phyloP scores from a whole-genome alignment of 2,797 vertebrate species.

The Paramormyrops hopkinsi region DNA sequence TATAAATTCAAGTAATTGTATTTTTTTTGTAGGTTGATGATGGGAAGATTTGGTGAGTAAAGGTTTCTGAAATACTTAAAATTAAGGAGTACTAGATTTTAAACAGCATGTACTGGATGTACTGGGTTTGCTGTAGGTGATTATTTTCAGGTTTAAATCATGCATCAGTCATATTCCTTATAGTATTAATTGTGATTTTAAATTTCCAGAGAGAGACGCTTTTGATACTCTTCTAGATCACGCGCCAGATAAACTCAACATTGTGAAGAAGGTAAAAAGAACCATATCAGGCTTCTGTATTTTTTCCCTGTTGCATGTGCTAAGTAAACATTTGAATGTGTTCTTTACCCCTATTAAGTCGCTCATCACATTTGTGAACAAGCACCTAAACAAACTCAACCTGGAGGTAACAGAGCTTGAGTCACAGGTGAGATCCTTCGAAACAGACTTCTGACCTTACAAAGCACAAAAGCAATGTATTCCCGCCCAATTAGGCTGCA shows the following conservation, averaged over 20 bases:
- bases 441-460: not conserved
- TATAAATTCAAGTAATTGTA: not conserved
- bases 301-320: not conserved
- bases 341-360: constrained; percentile 60
- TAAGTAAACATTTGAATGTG: not conserved
- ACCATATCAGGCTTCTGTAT: not conserved
- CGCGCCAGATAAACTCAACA: constrained; percentile 89
- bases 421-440: constrained; percentile 69
- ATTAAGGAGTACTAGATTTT: not conserved
- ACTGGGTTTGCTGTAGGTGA: not conserved
- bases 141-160: not conserved
- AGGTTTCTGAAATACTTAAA: not conserved
- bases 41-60: constrained; percentile 88
- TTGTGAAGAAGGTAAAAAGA: constrained; percentile 86
- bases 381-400: constrained; percentile 95
- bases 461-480: not conserved
- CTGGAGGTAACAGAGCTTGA: constrained; percentile 93
- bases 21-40: constrained; percentile 78
- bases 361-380: constrained; percentile 96
- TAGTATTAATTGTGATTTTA: not conserved
- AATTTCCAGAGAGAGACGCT: constrained; percentile 79
- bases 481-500: not conserved
- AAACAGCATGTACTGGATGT: not conserved
- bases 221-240: constrained; percentile 95
- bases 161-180: not conserved